A percentile compares a stretch with the other conserved stretches of the same genome.
Evolutionary conservation across 2,888 invertebrate species (phyloP).

Genomic region (Allygus modestus): DNA sequence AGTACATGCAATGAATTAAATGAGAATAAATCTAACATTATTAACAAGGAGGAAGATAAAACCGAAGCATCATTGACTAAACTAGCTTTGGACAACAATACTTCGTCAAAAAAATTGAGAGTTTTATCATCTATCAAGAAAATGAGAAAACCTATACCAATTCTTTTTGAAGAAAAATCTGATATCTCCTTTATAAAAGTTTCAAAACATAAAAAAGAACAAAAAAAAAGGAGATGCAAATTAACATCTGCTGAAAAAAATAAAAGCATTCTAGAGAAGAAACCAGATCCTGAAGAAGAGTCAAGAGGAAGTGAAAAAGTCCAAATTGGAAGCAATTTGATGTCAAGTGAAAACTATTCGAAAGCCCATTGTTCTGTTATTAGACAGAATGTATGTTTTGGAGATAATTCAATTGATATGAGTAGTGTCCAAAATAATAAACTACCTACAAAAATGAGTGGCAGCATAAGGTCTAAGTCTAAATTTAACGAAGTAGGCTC

Average conservation of each 20-base stretch:
- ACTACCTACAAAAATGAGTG: background rate
- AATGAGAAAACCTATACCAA: background rate
- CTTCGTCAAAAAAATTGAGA: background rate
- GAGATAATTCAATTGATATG: constrained; percentile 2
- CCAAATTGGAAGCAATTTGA: background rate
- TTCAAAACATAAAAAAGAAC: constrained; percentile 3
- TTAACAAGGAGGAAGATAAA: background rate
- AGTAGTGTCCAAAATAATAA: background rate
- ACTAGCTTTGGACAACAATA: background rate
- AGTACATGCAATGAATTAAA: constrained; percentile 9
- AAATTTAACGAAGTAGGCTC: background rate
- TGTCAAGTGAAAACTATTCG: background rate
- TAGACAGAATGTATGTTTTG: background rate
- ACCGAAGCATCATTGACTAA: background rate
- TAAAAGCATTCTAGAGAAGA: background rate
- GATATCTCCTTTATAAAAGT: background rate
- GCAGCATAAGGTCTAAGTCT: background rate
- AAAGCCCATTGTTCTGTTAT: background rate
- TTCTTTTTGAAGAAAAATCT: constrained; percentile 5
- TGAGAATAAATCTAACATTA: background rate
- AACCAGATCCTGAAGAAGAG: background rate
- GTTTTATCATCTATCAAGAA: background rate
- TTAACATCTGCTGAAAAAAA: background rate
- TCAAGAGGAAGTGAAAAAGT: background rate
- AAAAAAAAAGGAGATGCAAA: constrained; percentile 9